Conservation (phyloP, 1,140 invertebrate species). For the Scaptodrosophila lebanonensis region DNA sequence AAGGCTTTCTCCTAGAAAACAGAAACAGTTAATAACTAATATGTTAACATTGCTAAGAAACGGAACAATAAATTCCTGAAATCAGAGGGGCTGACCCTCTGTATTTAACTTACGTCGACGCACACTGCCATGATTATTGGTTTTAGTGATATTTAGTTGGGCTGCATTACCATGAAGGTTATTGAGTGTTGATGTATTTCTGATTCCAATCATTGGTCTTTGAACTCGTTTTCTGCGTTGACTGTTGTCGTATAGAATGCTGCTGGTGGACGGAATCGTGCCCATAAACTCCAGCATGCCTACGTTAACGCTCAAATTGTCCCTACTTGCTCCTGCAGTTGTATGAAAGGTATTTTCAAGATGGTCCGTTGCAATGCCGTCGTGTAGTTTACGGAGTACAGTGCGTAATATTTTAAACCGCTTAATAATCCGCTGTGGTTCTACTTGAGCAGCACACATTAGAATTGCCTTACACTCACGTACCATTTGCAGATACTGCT, state of each 20-base stretch:
- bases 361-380: slow-evolving; percentile 12
- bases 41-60: not conserved
- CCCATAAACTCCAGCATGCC: slow-evolving; percentile 21
- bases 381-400: slow-evolving; percentile 50
- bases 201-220: not conserved
- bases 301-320: slow-evolving; percentile 1
- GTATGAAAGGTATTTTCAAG: not conserved
- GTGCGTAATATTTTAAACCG: slow-evolving; percentile 69
- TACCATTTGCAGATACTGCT: slow-evolving; percentile 53
- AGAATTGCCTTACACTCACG: slow-evolving; percentile 67
- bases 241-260: slow-evolving; percentile 55
- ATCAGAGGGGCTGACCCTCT: too few species aligned
- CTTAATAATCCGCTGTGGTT: slow-evolving; percentile 56
- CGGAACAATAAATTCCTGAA: not conserved
- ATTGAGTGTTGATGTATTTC: not conserved
- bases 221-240: slow-evolving; percentile 14
- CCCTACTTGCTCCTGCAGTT: not conserved
- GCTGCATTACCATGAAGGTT: not conserved
- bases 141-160: not conserved
- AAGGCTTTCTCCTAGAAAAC: slow-evolving; percentile 57
- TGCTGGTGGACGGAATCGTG: slow-evolving; percentile 29
- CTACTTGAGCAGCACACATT: slow-evolving; percentile 62
- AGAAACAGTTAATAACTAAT: not conserved
- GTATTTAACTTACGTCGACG: slow-evolving; percentile 54
- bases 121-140: slow-evolving; percentile 20